Evolutionary conservation across 2,888 invertebrate genomes (phyloP).

Genomic region (Nymphalis urticae): DNA sequence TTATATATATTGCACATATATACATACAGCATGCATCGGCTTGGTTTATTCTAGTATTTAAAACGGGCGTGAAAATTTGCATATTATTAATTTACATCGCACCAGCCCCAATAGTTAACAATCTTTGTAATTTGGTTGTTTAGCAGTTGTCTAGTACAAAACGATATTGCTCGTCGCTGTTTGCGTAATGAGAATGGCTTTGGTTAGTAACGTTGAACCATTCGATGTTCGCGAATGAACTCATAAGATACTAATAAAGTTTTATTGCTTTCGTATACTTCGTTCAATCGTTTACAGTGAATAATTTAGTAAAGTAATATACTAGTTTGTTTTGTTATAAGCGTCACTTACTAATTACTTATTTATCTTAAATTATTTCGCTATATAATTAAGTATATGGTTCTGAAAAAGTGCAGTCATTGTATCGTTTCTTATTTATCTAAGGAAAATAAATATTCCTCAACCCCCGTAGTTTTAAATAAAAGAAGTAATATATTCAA

Average conservation of each 20-base stretch:
- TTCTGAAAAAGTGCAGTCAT: conserved; percentile 49
- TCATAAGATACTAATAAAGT: too few species aligned
- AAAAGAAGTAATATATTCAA: conserved; percentile 79
- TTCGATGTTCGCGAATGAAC: neutral
- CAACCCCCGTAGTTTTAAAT: conserved; percentile 62
- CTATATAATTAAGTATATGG: neutral
- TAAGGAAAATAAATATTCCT: conserved; percentile 30
- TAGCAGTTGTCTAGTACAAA: conserved; percentile 55
- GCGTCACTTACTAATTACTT: neutral
- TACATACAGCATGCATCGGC: conserved; percentile 42
- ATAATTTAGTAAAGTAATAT: too few species aligned
- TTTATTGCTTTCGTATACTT: too few species aligned
- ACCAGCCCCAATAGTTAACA: conserved; percentile 56
- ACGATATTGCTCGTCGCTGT: conserved; percentile 12
- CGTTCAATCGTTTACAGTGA: too few species aligned
- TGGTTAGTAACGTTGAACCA: conserved; percentile 13
- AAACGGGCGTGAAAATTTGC: conserved; percentile 69
- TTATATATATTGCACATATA: neutral
- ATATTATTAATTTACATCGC: conserved; percentile 78
- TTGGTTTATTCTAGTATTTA: conserved; percentile 50
- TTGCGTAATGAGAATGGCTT: conserved; percentile 4
- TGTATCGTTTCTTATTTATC: conserved; percentile 25
- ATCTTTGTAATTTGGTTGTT: conserved; percentile 76
- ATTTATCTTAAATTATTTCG: neutral
- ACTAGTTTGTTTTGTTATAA: too few species aligned